Base-by-base conservation (phyloP, 2,797 vertebrate species). In the Odontamblyopus rebecca region DNA sequence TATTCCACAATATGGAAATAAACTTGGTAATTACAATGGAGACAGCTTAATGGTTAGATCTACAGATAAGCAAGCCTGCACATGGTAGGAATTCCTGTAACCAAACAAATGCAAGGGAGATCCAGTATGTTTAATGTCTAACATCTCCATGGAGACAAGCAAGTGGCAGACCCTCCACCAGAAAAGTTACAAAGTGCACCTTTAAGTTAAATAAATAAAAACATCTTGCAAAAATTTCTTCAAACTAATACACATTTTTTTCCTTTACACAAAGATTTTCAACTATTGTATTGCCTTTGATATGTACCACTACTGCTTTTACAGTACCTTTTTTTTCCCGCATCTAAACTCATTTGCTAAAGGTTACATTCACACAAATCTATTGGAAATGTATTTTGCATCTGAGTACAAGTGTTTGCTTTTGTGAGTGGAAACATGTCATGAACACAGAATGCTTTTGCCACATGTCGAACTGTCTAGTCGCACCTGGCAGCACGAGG, bases 401-500 rank as follows among this genome's bases (percentile, higher is more conserved):
- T 29, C 26, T 16, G 2, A 13, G 62, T 16, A 29, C 41, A 29
- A 65, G 44, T 53, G 48, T 67, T 67, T 51, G 48, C 27, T 30
- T 67, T 54, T 67, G 27, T 32, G 48, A 53, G 27, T 5, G 26
- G 48, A 32, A 13, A 50, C 16, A 62, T 62, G 61, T 62, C 72
- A 18, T 71, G 65, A 69, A 48, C 59, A 61, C 51, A 67, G 69
- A 66, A 69, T 62, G 67, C 76, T 69, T 62, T 75, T 72, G 73
- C 77, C 80, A 75, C 65, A 64, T 70, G 70, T 74, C 57, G 7
- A 78, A 71, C 74, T 50, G 69, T 35, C 67, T 67, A 32, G 72
- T 78, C 67, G 72, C 80, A 76, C 81, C 71, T 78, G 82, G 75
- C 77, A 76, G 76, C 74, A 73, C 64, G n/a, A 72, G 78, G 29